Evolutionary conservation across 2,797 vertebrate genomes (phyloP).

Genomic region (Florisuga fusca): DNA sequence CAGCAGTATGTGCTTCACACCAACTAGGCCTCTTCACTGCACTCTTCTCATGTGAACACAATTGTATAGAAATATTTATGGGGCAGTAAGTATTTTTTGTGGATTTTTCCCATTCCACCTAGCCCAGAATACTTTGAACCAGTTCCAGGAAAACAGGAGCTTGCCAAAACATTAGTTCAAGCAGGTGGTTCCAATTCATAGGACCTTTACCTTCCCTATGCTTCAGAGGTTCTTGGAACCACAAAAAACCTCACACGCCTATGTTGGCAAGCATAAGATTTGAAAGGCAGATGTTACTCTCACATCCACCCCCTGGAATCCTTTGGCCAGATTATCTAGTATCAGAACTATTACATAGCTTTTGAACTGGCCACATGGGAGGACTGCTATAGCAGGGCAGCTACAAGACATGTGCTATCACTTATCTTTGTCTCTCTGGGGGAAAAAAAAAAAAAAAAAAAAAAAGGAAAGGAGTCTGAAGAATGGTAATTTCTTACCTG

Average conservation of each 20-base stretch:
- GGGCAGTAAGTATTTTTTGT: background rate
- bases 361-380: conserved; percentile 61
- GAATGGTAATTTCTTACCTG: conserved; percentile 16
- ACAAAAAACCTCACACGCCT: conserved; percentile 7
- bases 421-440: conserved; percentile 3
- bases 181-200: conserved; percentile 65
- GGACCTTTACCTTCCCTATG: conserved; percentile 44
- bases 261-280: background rate
- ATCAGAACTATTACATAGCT: conserved; percentile 63
- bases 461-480: background rate
- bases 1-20: background rate
- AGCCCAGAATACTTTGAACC: conserved; percentile 9
- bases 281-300: conserved; percentile 68
- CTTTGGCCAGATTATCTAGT: conserved; percentile 55
- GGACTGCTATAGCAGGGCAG: conserved; percentile 22
- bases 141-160: conserved; percentile 31
- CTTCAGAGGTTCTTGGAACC: conserved; percentile 62
- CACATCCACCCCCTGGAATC: conserved; percentile 32
- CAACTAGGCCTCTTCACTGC: background rate
- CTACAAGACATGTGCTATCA: conserved; percentile 40
- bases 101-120: conserved; percentile 34
- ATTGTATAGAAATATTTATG: conserved; percentile 3
- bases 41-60: background rate
- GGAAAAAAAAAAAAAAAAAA: background rate
- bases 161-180: conserved; percentile 59